These are phyloP conservation scores for Aricia artaxerxes DNA, from an alignment of 2,888 invertebrate genomes.

Conservation along the genomic window DNA sequence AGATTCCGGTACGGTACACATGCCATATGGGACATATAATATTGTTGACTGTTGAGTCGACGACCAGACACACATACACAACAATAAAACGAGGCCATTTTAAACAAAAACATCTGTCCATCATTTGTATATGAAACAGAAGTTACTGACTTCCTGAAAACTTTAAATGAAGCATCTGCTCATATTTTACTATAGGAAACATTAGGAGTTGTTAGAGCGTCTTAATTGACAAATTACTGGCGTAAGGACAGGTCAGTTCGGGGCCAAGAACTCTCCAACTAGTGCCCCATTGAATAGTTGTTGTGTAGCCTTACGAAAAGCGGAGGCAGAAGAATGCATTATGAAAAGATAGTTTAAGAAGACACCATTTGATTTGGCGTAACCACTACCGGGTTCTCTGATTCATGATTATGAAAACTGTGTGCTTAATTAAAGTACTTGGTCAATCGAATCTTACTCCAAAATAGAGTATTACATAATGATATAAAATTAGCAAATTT, in stretches of 20 bases:
- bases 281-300: not conserved
- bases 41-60: not conserved
- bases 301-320: not conserved
- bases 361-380: too few relatives aligned
- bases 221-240: not conserved
- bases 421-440: too few relatives aligned
- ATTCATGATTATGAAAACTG: too few relatives aligned
- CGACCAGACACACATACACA: not conserved
- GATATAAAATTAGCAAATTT: too few relatives aligned
- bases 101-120: not conserved
- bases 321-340: too few relatives aligned
- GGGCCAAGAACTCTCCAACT: not conserved
- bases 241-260: not conserved
- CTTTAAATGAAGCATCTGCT: not conserved
- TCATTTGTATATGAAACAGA: not conserved
- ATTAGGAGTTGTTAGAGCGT: not conserved
- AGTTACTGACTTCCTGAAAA: not conserved
- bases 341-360: not conserved
- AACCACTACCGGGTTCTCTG: too few relatives aligned
- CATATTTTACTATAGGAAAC: not conserved
- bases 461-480: too few relatives aligned
- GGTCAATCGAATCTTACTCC: too few relatives aligned
- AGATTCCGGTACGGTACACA: not conserved
- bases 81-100: not conserved
- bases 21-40: not conserved